Evolutionary conservation across 2,797 vertebrate genomes (phyloP).

Genomic region (Fundulus diaphanus): DNA sequence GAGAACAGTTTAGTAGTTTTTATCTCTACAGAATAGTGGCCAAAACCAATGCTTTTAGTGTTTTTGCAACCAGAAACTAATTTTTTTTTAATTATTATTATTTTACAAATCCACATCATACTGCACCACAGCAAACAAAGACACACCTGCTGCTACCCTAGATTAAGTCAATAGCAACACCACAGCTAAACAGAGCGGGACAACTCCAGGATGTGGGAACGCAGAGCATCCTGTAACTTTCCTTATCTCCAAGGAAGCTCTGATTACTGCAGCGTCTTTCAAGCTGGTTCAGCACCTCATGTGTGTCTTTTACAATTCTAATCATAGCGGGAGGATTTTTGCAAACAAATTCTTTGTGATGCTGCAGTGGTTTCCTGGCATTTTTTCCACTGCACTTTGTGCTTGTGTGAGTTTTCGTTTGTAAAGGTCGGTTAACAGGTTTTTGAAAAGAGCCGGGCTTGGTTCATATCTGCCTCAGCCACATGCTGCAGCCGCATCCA

Average conservation of each 20-base stretch:
- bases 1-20: background rate
- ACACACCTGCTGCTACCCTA: constrained; percentile 46
- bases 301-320: background rate
- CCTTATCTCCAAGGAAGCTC: constrained; percentile 5
- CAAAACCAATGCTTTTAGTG: constrained; percentile 34
- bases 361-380: constrained; percentile 6
- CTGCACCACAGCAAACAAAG: constrained; percentile 30
- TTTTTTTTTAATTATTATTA: too few species aligned
- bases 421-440: constrained; percentile 14
- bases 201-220: constrained; percentile 5
- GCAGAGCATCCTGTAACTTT: constrained; percentile 26
- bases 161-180: constrained; percentile 39
- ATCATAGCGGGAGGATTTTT: background rate
- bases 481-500: constrained; percentile 38
- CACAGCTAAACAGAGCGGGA: constrained; percentile 23
- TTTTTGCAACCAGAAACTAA: constrained; percentile 44
- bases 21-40: background rate
- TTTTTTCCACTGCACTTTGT: background rate
- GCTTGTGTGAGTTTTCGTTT: background rate
- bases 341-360: constrained; percentile 15
- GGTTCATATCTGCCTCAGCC: constrained; percentile 36
- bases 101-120: constrained; percentile 32
- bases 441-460: constrained; percentile 18
- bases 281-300: background rate
- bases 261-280: background rate